phyloP scores from a whole-genome alignment of 2,797 vertebrate genomes.

The Jordanella pulchra region DNA sequence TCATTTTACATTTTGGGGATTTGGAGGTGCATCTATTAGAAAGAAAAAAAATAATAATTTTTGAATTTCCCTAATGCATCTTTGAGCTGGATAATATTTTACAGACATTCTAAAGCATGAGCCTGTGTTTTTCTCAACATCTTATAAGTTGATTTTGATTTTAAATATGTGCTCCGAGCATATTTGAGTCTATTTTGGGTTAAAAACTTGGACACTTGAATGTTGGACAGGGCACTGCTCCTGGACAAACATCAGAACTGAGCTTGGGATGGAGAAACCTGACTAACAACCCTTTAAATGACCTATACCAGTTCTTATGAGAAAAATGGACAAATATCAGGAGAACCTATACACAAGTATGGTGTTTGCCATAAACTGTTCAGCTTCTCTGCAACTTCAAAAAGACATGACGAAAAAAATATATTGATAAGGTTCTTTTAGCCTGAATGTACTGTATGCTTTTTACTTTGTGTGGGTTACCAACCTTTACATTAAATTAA shows the following conservation, averaged over 20 bases:
- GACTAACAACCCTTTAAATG: not conserved
- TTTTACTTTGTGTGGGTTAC: not conserved
- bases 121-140: not conserved
- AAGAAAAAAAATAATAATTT: too few relatives aligned
- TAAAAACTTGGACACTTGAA: not conserved
- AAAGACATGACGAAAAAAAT: too few relatives aligned
- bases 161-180: too few relatives aligned
- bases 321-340: not conserved
- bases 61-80: too few relatives aligned
- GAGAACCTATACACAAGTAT: too few relatives aligned
- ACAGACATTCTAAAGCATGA: too few relatives aligned
- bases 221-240: not conserved
- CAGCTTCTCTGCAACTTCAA: not conserved
- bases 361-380: too few relatives aligned
- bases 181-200: not conserved
- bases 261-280: not conserved
- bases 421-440: not conserved
- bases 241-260: not conserved
- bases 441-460: not conserved
- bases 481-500: not conserved
- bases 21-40: too few relatives aligned
- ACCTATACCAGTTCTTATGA: not conserved
- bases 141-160: too few relatives aligned
- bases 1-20: too few relatives aligned
- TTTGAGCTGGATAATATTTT: too few relatives aligned